Base-by-base conservation (phyloP, 2,888 invertebrate genomes). In the Scaptomyza parva region DNA sequence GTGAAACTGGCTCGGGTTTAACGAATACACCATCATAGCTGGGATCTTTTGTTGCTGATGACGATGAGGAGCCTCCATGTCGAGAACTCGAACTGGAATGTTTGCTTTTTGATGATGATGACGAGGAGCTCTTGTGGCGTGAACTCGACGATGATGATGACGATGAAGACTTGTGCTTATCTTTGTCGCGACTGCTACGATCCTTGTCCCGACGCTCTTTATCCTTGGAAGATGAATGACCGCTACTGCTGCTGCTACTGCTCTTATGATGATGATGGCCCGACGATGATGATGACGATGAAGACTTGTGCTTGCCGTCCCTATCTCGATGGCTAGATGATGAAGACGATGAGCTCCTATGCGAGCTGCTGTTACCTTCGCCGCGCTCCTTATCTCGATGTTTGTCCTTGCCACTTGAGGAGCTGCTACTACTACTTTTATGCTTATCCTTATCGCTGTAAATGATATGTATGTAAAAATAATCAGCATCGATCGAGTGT, bases 151-250 rank as follows among this genome's bases (percentile, higher is more conserved):
- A 76, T 2, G 89, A 89, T 90, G 85, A 35, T 3, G 89, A 86
- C 12, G 89, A 86, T n/a, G 88, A 89, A 9, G 89, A 87, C 64
- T 88, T 89, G 78, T 92, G 91, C 64, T 86, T 85, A 53, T 37
- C 37, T 78, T 79, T 92, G 65, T 91, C 86, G 66, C 92, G 92
- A 65, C 91, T 91, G 30, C 88, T 89, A 48, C 91, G 91, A 60
- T 88, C 92, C 40, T 79, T 87, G 73, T 92, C 92, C 59, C 92
- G 88, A 92, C 90, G 83, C 7, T 93, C 89, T 50, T 90, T 91
- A 58, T 91, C 91, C 62, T 89, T 91, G 24, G 88, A 88, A 5
- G 90, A 90, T n/a, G 73, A 76, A 44, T n/a, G 30, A 47, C 55
- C 18, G 35, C 67, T 39, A 22, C 72, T 41, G 54, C 62, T 41